Conservation (phyloP, 2,888 invertebrate species). For the Aelia acuminata region DNA sequence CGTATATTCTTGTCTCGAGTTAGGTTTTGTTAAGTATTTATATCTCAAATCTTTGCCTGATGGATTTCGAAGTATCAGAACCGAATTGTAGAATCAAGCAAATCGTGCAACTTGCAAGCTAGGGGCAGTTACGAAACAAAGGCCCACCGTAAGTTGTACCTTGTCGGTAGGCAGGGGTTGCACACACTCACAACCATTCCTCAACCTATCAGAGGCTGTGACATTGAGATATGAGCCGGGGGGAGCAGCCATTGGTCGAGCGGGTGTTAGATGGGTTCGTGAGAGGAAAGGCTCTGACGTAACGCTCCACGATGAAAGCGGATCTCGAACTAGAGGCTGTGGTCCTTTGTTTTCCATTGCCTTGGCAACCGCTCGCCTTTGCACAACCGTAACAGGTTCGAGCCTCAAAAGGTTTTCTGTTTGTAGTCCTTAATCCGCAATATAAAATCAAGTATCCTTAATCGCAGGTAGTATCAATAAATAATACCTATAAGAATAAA, state of each 20-base stretch:
- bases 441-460: neutral
- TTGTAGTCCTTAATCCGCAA: neutral
- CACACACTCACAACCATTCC: slow-evolving; percentile 2
- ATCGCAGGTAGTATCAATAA: too few species aligned
- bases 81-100: neutral
- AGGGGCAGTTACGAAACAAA: neutral
- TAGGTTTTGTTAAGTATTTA: too few species aligned
- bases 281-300: slow-evolving; percentile 38
- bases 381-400: neutral
- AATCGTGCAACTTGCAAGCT: neutral
- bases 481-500: neutral
- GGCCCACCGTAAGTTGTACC: neutral
- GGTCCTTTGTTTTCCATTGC: slow-evolving; percentile 30
- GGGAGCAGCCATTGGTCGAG: neutral
- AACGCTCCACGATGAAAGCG: neutral
- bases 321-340: slow-evolving; percentile 17
- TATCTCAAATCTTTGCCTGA: neutral
- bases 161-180: neutral
- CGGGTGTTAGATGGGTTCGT: slow-evolving; percentile 38
- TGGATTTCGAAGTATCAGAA: neutral
- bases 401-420: neutral
- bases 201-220: neutral
- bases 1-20: too few species aligned
- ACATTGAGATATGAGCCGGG: slow-evolving; percentile 21
- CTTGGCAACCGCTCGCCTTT: neutral